These are phyloP conservation scores for Drosophila conformis DNA, from an alignment of 2,888 invertebrate genomes.

Conservation along the genomic window DNA sequence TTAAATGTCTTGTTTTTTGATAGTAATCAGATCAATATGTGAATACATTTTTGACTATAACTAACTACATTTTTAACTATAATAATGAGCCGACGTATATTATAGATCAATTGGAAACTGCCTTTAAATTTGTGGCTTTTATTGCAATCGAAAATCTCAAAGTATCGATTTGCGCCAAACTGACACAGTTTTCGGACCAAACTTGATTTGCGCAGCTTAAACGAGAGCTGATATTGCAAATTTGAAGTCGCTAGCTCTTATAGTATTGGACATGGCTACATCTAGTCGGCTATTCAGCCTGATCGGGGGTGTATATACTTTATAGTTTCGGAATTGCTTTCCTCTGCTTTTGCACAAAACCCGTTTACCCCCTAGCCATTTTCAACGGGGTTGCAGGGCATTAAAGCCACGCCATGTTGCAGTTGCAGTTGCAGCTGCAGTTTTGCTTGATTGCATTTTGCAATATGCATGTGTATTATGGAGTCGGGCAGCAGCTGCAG, in stretches of 20 bases:
- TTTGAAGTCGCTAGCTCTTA: not conserved
- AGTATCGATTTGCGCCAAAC: not conserved
- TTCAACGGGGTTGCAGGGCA: not conserved
- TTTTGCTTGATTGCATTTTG: conserved; percentile 70
- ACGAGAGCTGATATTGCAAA: no score
- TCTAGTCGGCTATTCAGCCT: not conserved
- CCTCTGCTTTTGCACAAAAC: not conserved
- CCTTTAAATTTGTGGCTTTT: not conserved
- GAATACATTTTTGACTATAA: not conserved
- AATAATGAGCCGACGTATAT: not conserved
- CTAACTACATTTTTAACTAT: no score
- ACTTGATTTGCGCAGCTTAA: not conserved
- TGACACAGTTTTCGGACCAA: not conserved
- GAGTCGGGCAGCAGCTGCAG: conserved; percentile 1
- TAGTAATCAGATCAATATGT: no score
- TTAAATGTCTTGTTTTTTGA: no score
- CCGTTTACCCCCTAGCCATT: not conserved
- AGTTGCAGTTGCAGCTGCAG: conserved; percentile 20
- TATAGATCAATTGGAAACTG: not conserved
- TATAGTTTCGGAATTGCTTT: not conserved
- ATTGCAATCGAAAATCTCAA: not conserved
- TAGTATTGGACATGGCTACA: not conserved
- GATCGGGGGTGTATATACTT: not conserved
- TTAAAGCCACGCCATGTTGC: not conserved
- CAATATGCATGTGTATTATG: conserved; percentile 60